Percentiles rank a stretch among this genome's conserved stretches.
Evolutionary conservation across 2,113 vertebrate genomes (phyloP).

Genomic region (Xenotilapia flavipinnis): DNA sequence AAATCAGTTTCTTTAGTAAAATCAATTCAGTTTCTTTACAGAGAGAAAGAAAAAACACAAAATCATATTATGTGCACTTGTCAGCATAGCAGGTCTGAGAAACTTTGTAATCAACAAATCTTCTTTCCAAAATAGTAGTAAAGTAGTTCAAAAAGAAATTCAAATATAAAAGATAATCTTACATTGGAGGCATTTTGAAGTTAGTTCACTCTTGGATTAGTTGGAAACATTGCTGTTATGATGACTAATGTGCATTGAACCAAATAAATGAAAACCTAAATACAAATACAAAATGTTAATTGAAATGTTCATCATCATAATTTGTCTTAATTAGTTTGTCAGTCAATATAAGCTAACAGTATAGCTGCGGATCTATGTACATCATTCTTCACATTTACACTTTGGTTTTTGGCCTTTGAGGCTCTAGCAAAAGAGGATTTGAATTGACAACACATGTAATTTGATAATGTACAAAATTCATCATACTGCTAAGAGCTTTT

Average conservation of each 20-base stretch:
- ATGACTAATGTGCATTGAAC: not conserved
- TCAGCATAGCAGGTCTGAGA: not conserved
- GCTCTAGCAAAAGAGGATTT: not conserved
- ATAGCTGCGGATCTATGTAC: not conserved
- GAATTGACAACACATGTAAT: slow-evolving; percentile 58
- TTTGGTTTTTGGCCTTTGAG: not conserved
- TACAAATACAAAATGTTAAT: not conserved
- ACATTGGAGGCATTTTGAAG: not conserved
- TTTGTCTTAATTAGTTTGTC: not conserved
- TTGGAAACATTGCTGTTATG: not conserved
- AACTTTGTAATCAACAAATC: not conserved
- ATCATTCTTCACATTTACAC: not conserved
- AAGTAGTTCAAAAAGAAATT: not conserved
- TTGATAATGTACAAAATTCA: slow-evolving; percentile 62
- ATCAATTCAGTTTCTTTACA: not conserved
- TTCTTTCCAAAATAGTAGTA: not conserved
- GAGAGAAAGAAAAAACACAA: not conserved
- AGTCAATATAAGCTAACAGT: not conserved
- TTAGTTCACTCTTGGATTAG: not conserved
- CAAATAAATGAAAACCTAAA: not conserved
- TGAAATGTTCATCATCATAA: not conserved
- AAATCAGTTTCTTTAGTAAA: not conserved
- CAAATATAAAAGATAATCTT: not conserved
- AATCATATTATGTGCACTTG: not conserved
- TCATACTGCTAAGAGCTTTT: slow-evolving; percentile 49